phyloP scores from a whole-genome alignment of 1,140 invertebrate species.

The Neuroterus valhalla region DNA sequence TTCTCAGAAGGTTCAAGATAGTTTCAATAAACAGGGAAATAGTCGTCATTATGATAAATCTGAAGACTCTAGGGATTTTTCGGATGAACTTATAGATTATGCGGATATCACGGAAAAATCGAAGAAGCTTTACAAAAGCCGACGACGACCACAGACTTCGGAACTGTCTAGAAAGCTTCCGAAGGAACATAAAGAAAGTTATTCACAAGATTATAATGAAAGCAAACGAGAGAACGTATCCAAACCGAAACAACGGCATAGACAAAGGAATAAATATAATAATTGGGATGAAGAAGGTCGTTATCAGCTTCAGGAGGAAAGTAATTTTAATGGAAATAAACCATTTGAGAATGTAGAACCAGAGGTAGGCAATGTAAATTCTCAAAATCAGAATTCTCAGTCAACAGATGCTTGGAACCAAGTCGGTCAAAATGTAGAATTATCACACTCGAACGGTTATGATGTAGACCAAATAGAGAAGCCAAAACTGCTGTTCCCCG shows the following conservation, averaged over 20 bases:
- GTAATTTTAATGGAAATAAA: conserved; percentile 46
- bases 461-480: conserved; percentile 67
- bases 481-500: conserved; percentile 64
- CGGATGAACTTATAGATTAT: conserved; percentile 64
- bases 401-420: conserved; percentile 62
- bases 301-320: conserved; percentile 50
- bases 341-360: too few relatives aligned
- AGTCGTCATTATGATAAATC: conserved; percentile 58
- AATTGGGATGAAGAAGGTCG: conserved; percentile 57
- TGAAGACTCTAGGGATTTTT: conserved; percentile 59
- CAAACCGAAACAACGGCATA: conserved; percentile 54
- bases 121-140: conserved; percentile 58
- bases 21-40: conserved; percentile 39
- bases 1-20: conserved; percentile 11
- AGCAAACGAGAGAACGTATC: conserved; percentile 51
- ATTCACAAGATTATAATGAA: conserved; percentile 48
- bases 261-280: conserved; percentile 55
- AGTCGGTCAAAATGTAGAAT: conserved; percentile 59
- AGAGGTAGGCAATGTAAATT: conserved; percentile 28
- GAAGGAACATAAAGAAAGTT: conserved; percentile 65
- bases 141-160: conserved; percentile 55
- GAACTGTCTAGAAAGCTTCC: conserved; percentile 56
- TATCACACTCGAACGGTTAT: conserved; percentile 60
- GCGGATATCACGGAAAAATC: conserved; percentile 63
- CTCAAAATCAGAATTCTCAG: conserved; percentile 40